A percentile compares a stretch with the other conserved stretches of the same genome.
Evolutionary conservation across 2,797 vertebrate genomes (phyloP).

Genomic region (Mormyrops boulengeri): DNA sequence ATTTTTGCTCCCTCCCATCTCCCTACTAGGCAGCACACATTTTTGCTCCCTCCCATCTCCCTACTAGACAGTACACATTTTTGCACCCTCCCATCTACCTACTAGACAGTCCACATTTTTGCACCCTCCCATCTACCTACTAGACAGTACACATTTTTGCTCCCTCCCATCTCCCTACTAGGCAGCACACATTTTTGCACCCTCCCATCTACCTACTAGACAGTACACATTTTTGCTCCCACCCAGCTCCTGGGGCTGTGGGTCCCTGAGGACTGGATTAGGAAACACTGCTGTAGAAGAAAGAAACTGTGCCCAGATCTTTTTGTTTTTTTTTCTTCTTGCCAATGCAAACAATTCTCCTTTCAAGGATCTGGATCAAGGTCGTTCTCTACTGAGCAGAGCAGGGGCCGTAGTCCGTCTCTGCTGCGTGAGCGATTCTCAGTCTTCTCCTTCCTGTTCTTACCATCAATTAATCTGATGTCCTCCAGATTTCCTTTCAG

Average conservation of each 20-base stretch:
- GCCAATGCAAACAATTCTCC: neutral
- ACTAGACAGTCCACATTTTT: neutral
- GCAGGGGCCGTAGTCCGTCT: neutral
- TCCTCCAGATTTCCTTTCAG: neutral
- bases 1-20: neutral
- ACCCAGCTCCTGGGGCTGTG: no score
- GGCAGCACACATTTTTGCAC: neutral
- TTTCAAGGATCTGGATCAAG: neutral
- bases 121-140: no score
- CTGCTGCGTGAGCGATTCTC: neutral
- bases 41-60: neutral
- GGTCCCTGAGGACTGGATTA: neutral
- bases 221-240: no score
- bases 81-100: neutral
- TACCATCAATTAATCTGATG: constrained; percentile 4
- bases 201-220: no score
- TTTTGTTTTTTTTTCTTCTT: neutral
- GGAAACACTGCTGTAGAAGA: neutral
- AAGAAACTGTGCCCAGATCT: neutral
- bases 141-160: neutral
- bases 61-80: neutral
- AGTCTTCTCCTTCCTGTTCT: neutral
- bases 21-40: neutral
- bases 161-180: no score
- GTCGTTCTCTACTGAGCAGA: neutral